Evolutionary conservation across 2,888 invertebrate genomes (phyloP).

Genomic region (Sympetrum striolatum): DNA sequence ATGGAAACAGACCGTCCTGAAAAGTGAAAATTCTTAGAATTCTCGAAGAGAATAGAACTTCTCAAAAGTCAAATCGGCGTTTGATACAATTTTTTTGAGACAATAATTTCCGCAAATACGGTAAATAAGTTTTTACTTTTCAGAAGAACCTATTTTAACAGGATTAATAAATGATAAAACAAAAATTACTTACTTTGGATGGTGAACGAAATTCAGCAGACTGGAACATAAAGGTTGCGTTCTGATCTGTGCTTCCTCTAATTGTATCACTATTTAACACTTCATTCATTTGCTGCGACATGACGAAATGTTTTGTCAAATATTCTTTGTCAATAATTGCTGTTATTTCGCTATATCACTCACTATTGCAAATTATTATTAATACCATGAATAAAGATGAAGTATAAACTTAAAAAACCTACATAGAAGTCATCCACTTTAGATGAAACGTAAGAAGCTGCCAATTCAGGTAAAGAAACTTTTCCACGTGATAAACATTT

Average conservation of each 20-base stretch:
- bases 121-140: background rate
- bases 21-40: background rate
- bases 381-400: background rate
- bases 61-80: background rate
- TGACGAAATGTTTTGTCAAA: background rate
- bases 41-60: no score
- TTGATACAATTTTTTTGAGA: background rate
- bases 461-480: background rate
- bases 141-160: background rate
- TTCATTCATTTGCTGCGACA: slow-evolving; percentile 24
- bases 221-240: background rate
- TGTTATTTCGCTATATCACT: no score
- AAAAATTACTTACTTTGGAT: background rate
- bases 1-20: background rate
- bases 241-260: background rate
- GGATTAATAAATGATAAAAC: background rate
- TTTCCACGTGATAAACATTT: background rate
- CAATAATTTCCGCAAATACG: background rate
- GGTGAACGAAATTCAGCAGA: background rate
- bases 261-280: slow-evolving; percentile 2
- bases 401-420: background rate
- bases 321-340: background rate
- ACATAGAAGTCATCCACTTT: background rate
- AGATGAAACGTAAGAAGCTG: background rate
- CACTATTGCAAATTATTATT: background rate